phyloP scores from a whole-genome alignment of 2,797 vertebrate genomes.

The Sebastes hopkinsi region DNA sequence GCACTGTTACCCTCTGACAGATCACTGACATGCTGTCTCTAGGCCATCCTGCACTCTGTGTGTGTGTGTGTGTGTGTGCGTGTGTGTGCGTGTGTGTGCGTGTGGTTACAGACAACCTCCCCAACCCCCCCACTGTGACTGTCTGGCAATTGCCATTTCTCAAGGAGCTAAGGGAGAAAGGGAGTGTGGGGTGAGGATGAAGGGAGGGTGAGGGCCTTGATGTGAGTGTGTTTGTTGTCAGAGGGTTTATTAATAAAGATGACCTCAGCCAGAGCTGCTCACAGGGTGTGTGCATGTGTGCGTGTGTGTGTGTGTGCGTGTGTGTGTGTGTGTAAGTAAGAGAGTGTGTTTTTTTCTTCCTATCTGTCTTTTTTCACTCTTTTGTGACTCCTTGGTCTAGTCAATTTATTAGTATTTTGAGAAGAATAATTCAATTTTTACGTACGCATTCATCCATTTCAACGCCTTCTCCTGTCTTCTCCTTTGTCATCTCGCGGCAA shows the following conservation, averaged over 20 bases:
- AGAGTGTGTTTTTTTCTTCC: too few species aligned
- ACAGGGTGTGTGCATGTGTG: neutral
- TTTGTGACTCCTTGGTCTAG: conserved; percentile 10
- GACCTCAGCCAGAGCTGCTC: conserved; percentile 73
- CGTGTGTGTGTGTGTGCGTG: neutral
- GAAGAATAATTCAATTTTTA: neutral
- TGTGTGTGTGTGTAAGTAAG: too few species aligned
- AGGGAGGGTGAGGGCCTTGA: conserved; percentile 58
- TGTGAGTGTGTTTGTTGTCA: conserved; percentile 78
- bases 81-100: neutral
- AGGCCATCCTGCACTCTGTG: conserved; percentile 47
- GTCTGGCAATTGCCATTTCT: conserved; percentile 73
- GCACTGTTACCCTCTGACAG: conserved; percentile 73
- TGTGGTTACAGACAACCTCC: conserved; percentile 37
- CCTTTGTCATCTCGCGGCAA: conserved; percentile 5
- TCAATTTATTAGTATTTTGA: conserved; percentile 41
- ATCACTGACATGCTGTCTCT: conserved; percentile 73
- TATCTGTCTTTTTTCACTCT: neutral
- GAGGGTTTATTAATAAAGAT: conserved; percentile 86
- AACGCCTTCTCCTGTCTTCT: neutral
- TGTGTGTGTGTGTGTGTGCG: conserved; percentile 17
- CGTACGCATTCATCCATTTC: conserved; percentile 4
- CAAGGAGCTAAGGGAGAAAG: conserved; percentile 57
- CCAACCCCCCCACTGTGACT: conserved; percentile 55
- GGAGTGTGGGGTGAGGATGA: conserved; percentile 40